These are phyloP conservation scores for Paralichthys olivaceus DNA, from an alignment of 2,113 vertebrate species.

Conservation along the genomic window DNA sequence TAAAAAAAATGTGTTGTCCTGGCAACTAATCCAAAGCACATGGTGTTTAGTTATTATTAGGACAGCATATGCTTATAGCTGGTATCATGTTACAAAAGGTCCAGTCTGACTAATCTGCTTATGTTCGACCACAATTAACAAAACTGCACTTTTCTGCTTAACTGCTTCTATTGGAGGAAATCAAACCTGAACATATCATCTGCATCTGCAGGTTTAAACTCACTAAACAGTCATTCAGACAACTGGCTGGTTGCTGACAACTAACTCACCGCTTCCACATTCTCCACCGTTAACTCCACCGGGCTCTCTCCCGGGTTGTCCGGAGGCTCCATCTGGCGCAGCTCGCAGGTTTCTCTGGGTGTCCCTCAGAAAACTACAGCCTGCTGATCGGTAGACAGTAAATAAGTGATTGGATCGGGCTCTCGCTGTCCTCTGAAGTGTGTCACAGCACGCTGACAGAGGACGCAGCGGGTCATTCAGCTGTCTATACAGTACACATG, in stretches of 20 bases:
- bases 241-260: neutral
- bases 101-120: slow-evolving; percentile 19
- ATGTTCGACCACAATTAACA: slow-evolving; percentile 11
- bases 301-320: slow-evolving; percentile 54
- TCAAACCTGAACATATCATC: no score
- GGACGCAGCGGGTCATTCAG: slow-evolving; percentile 60
- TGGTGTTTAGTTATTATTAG: slow-evolving; percentile 77
- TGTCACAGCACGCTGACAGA: slow-evolving; percentile 17
- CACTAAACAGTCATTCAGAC: neutral
- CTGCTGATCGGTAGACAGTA: neutral
- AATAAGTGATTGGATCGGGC: neutral
- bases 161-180: neutral
- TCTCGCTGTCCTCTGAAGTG: slow-evolving; percentile 3
- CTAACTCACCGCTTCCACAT: slow-evolving; percentile 89
- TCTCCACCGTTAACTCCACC: slow-evolving; percentile 87
- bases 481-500: slow-evolving; percentile 43
- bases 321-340: slow-evolving; percentile 55
- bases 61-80: slow-evolving; percentile 71
- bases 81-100: slow-evolving; percentile 72
- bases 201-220: neutral
- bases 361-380: slow-evolving; percentile 12
- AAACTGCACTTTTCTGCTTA: neutral
- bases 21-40: slow-evolving; percentile 71
- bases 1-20: slow-evolving; percentile 60
- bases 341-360: neutral